These are phyloP conservation scores for Erinaceus europaeus DNA, from an alignment of 2,113 vertebrate genomes.

Conservation along the genomic window DNA sequence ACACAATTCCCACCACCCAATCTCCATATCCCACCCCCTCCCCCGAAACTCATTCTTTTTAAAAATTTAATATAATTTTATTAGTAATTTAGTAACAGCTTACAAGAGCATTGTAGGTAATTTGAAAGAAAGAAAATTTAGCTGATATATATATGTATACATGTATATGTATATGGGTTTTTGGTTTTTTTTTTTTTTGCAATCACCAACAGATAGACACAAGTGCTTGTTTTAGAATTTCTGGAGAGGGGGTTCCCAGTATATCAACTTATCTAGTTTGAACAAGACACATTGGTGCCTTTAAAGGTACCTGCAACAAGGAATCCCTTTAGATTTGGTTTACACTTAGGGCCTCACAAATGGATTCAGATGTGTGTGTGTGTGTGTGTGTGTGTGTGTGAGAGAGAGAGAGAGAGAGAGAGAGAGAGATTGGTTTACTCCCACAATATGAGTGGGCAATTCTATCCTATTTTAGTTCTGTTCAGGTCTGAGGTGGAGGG, in stretches of 20 bases:
- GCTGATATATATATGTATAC: too few species aligned
- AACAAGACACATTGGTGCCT: background rate
- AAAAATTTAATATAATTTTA: too few species aligned
- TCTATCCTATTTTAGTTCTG: background rate
- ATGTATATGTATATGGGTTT: background rate
- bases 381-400: too few species aligned
- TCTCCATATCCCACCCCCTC: too few species aligned
- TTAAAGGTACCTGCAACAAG: background rate
- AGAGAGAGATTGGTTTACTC: background rate
- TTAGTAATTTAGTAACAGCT: too few species aligned
- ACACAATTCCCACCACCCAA: too few species aligned
- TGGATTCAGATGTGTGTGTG: background rate
- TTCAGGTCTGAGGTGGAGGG: background rate
- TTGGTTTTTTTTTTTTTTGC: too few species aligned
- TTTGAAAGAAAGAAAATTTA: too few species aligned
- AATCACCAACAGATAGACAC: background rate
- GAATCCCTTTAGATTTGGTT: background rate
- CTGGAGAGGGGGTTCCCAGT: background rate
- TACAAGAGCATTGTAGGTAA: too few species aligned
- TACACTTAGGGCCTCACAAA: background rate
- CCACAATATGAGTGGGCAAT: background rate
- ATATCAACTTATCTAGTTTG: background rate
- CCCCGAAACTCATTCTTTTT: too few species aligned
- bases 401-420: too few species aligned
- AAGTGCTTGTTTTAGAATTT: background rate